A percentile compares a stretch with the other conserved stretches of the same genome.
Evolutionary conservation across 2,888 invertebrate genomes (phyloP).

Genomic region (Branchipolynoe longqiensis): DNA sequence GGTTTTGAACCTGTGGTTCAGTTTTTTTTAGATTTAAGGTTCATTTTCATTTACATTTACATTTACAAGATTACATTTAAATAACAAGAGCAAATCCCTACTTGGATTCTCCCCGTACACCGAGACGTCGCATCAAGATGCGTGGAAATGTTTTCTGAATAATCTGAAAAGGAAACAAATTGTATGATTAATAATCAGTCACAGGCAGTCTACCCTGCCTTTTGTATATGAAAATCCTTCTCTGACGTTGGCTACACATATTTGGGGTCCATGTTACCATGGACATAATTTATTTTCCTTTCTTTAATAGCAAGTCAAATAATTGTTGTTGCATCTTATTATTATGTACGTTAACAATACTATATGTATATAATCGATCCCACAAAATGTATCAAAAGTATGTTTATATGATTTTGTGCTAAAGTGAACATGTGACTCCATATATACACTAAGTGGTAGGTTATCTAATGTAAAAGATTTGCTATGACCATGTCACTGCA

Average conservation of each 20-base stretch:
- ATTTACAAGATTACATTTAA: neutral
- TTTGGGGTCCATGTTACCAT: no score
- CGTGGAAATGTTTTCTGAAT: neutral
- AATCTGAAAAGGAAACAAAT: neutral
- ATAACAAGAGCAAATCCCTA: neutral
- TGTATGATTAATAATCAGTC: no score
- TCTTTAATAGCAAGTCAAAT: no score
- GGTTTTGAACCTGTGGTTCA: no score
- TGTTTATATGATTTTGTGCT: no score
- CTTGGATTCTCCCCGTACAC: neutral
- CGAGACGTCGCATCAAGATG: neutral
- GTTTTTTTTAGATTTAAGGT: neutral
- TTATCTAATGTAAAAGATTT: no score
- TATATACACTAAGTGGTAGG: no score
- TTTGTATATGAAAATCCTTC: neutral
- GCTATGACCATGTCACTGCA: no score
- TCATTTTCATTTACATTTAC: neutral
- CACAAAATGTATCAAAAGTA: no score
- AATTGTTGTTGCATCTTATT: neutral
- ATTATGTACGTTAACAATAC: neutral
- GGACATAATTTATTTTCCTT: neutral
- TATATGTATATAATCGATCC: neutral
- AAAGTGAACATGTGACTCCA: no score
- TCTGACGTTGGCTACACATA: no score
- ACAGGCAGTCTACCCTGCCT: neutral